A percentile compares a stretch with the other conserved stretches of the same genome.
phyloP scores from a whole-genome alignment of 2,888 invertebrate species.

The Metellina segmentata region DNA sequence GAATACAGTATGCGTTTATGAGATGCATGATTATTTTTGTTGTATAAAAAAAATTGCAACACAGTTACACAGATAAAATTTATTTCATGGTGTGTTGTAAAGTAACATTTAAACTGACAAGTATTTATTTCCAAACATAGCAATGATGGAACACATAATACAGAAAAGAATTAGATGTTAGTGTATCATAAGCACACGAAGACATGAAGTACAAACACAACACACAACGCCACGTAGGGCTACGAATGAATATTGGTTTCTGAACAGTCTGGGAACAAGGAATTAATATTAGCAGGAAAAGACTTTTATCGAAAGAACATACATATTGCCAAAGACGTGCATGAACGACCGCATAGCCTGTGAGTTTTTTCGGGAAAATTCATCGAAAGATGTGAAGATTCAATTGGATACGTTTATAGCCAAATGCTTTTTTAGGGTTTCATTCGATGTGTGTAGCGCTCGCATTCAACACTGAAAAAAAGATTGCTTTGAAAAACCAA shows the following conservation, averaged over 20 bases:
- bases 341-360: conserved; percentile 45
- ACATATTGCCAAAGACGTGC: conserved; percentile 65
- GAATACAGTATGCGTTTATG: too few relatives aligned
- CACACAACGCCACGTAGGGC: conserved; percentile 42
- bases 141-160: conserved; percentile 59
- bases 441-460: conserved; percentile 39
- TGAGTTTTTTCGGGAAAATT: conserved; percentile 41
- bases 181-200: conserved; percentile 48
- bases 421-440: neutral
- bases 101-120: conserved; percentile 63
- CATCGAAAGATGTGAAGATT: conserved; percentile 11
- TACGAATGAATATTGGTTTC: conserved; percentile 60
- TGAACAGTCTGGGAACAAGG: conserved; percentile 53
- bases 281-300: conserved; percentile 48
- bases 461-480: neutral
- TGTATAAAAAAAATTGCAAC: neutral
- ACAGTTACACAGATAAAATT: conserved; percentile 71
- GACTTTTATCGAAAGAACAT: conserved; percentile 70
- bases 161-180: conserved; percentile 59
- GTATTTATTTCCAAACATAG: conserved; percentile 67
- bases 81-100: conserved; percentile 67
- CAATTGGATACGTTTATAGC: conserved; percentile 24
- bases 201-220: conserved; percentile 71
- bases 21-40: neutral
- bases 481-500: conserved; percentile 18